Conservation (phyloP, 2,888 invertebrate species). For the Belgica antarctica region DNA sequence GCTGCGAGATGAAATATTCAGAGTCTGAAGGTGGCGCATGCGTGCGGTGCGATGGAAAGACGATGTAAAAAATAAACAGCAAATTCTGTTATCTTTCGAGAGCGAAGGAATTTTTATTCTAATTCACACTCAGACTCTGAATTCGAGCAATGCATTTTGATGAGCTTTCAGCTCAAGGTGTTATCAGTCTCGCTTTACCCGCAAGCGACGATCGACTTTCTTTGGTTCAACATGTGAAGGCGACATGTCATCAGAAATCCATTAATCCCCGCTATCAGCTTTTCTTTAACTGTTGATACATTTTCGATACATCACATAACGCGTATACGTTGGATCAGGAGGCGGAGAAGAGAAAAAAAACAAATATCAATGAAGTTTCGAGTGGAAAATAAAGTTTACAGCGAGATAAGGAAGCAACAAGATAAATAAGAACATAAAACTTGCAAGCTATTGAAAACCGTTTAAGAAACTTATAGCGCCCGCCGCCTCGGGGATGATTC, state of each 20-base stretch:
- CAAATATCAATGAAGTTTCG: not conserved
- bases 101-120: no score
- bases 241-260: constrained; percentile 26
- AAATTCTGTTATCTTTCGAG: no score
- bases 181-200: not conserved
- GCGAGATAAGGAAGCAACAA: not conserved
- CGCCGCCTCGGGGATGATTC: no score
- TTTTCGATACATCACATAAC: not conserved
- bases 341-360: not conserved
- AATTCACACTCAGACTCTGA: not conserved
- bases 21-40: not conserved
- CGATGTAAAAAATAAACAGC: not conserved
- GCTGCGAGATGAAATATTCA: not conserved
- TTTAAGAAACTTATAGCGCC: no score
- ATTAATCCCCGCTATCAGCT: constrained; percentile 19
- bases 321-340: not conserved
- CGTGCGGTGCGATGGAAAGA: not conserved
- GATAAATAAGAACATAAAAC: not conserved
- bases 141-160: not conserved
- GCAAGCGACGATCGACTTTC: not conserved
- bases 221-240: constrained; percentile 2
- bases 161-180: not conserved
- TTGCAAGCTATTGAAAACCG: no score
- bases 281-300: not conserved
- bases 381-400: not conserved